phyloP scores from a whole-genome alignment of 2,113 vertebrate genomes.

The Podarcis cretensis region DNA sequence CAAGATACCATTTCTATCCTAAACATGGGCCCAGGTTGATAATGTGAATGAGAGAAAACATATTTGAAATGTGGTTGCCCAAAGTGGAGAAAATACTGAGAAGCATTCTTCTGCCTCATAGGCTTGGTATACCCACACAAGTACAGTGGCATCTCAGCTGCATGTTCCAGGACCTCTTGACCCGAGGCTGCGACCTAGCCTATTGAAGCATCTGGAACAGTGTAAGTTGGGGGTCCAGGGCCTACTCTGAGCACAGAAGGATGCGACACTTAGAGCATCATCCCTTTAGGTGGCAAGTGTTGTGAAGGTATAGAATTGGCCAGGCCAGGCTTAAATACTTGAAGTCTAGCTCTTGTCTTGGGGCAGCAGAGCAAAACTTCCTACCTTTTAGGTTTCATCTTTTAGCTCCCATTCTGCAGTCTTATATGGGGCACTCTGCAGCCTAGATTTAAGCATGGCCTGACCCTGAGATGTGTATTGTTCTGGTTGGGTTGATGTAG shows the following conservation, averaged over 20 bases:
- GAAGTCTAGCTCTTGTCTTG: not conserved
- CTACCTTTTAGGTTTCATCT: not conserved
- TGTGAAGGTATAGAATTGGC: not conserved
- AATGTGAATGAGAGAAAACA: not conserved
- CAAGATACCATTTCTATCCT: not conserved
- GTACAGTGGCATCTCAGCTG: too few species aligned
- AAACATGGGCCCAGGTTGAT: not conserved
- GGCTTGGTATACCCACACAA: not conserved
- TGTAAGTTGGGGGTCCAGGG: too few species aligned
- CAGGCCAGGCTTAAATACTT: not conserved
- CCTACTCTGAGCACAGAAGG: not conserved
- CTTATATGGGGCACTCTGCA: not conserved
- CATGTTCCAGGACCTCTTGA: not conserved
- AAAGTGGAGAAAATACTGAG: not conserved
- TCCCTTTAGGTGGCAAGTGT: not conserved
- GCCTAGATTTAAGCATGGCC: not conserved
- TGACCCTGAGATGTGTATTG: not conserved
- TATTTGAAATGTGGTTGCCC: not conserved
- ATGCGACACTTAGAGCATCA: not conserved
- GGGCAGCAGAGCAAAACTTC: not conserved
- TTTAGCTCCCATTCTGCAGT: not conserved
- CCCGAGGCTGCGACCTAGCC: not conserved
- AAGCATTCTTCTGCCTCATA: not conserved
- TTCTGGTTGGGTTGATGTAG: not conserved
- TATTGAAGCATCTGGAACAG: not conserved